phyloP scores from a whole-genome alignment of 23 tunicate genomes.

The Diplosoma virens region DNA sequence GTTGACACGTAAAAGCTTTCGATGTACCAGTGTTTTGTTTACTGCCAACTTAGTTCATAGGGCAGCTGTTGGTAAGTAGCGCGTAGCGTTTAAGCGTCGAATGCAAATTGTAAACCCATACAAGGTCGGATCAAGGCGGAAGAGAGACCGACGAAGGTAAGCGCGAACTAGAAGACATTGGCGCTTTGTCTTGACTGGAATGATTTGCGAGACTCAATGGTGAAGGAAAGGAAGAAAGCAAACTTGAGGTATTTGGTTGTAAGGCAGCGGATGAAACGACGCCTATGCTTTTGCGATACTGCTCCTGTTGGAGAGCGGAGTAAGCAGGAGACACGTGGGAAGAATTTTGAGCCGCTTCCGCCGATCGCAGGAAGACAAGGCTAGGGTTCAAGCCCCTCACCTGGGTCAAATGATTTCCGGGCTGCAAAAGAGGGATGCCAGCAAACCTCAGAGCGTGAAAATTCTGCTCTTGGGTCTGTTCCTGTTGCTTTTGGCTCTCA shows the following conservation, averaged over 20 bases:
- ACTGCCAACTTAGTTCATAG: too few species aligned
- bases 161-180: too few species aligned
- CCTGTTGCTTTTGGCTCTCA: not conserved
- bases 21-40: too few species aligned
- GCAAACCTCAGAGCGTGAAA: not conserved
- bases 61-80: too few species aligned
- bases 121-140: too few species aligned
- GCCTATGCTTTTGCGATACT: constrained; percentile 2
- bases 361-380: not conserved
- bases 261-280: not conserved
- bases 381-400: not conserved
- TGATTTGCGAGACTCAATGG: not conserved
- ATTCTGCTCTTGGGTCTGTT: not conserved
- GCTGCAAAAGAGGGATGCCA: not conserved
- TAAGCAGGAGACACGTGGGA: constrained; percentile 12
- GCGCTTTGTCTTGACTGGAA: not conserved
- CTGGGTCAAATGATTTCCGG: not conserved
- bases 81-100: too few species aligned
- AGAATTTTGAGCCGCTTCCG: not conserved
- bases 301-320: constrained; percentile 6
- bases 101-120: too few species aligned
- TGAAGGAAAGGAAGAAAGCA: not conserved
- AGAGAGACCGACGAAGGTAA: too few species aligned
- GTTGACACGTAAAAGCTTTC: too few species aligned
- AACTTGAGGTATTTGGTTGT: not conserved